Evolutionary conservation across 2,797 vertebrate genomes (phyloP).

Genomic region (Characodon lateralis): DNA sequence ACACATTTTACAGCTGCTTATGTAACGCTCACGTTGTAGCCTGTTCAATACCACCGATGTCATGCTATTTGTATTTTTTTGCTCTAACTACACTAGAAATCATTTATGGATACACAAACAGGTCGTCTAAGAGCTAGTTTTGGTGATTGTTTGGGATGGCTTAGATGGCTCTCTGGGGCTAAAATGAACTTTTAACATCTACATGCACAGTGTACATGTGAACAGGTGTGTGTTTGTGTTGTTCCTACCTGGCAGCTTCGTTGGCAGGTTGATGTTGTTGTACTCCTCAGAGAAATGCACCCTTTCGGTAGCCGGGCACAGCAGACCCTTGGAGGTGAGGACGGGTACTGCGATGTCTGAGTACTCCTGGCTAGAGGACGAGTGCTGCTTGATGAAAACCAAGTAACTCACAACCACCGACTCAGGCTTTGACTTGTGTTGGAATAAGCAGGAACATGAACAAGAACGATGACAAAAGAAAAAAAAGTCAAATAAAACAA

Average conservation of each 20-base stretch:
- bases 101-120: too few relatives aligned
- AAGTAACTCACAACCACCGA: conserved; percentile 81
- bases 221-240: background rate
- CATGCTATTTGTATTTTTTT: background rate
- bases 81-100: background rate
- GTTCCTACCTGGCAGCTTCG: conserved; percentile 77
- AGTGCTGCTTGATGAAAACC: conserved; percentile 84
- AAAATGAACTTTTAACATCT: background rate
- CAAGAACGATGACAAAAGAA: background rate
- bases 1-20: background rate
- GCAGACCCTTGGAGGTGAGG: conserved; percentile 80
- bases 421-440: conserved; percentile 72
- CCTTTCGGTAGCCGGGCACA: conserved; percentile 60
- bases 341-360: conserved; percentile 70
- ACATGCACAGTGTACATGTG: background rate
- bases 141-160: too few relatives aligned
- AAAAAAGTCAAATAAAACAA: background rate
- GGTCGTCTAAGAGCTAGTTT: background rate
- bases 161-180: background rate
- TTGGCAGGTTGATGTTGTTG: conserved; percentile 75
- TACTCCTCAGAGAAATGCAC: conserved; percentile 83
- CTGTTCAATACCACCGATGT: background rate
- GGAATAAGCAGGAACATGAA: background rate
- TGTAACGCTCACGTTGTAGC: background rate
- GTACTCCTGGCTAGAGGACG: conserved; percentile 65